Evolutionary conservation across 1,140 invertebrate species (phyloP).

Genomic region (Solenopsis invicta): DNA sequence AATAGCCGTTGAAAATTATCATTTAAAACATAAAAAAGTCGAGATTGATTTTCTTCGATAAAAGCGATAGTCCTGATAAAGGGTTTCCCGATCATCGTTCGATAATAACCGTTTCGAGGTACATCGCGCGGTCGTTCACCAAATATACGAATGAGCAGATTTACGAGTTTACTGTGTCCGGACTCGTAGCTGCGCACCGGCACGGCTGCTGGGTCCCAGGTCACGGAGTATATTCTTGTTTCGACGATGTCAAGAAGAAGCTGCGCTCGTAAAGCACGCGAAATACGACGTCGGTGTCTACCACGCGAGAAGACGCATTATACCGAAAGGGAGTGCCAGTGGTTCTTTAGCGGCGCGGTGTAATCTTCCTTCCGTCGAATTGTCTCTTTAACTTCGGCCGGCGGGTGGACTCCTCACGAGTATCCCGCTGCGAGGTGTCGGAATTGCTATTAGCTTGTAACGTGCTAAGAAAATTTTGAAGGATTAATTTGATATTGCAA

Average conservation of each 20-base stretch:
- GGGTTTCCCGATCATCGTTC: not conserved
- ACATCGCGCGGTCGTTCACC: not conserved
- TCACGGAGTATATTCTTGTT: conserved; percentile 66
- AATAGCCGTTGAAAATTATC: not conserved
- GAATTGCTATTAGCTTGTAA: conserved; percentile 28
- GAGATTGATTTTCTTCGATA: not conserved
- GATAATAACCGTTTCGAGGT: not conserved
- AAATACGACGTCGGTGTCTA: conserved; percentile 73
- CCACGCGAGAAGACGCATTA: conserved; percentile 72
- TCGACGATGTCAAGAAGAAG: conserved; percentile 63
- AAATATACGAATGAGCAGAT: conserved; percentile 31
- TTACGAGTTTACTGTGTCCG: conserved; percentile 33
- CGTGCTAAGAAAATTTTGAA: not conserved
- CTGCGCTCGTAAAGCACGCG: conserved; percentile 72
- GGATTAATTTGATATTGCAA: not conserved
- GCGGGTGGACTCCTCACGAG: not conserved
- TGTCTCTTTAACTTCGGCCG: conserved; percentile 50
- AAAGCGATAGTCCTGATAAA: not conserved
- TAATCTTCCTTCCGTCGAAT: conserved; percentile 68
- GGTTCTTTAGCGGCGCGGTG: conserved; percentile 29
- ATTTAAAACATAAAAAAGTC: not conserved
- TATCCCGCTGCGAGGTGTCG: conserved; percentile 32
- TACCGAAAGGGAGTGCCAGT: not conserved
- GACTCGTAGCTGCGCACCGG: conserved; percentile 37
- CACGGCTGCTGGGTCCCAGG: conserved; percentile 1